A percentile compares a stretch with the other conserved stretches of the same genome.
Conservation (phyloP, 2,113 vertebrate species). For the Pluvianellus socialis region DNA sequence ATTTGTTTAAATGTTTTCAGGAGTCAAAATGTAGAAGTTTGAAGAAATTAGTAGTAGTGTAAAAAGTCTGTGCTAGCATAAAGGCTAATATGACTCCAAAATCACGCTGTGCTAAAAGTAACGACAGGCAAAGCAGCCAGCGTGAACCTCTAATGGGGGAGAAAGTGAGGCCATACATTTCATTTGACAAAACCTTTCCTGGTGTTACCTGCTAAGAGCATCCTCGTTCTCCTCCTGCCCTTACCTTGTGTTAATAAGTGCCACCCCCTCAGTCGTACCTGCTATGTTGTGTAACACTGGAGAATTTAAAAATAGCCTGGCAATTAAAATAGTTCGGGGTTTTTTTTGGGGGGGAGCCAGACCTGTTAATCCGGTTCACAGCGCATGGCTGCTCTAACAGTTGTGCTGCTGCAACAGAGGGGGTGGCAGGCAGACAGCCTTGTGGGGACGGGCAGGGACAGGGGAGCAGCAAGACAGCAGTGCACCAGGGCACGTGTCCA, state of each 20-base stretch:
- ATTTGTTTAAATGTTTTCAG: background rate
- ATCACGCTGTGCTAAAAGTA: background rate
- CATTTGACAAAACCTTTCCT: background rate
- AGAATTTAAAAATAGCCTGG: constrained; percentile 48
- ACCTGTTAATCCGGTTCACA: constrained; percentile 36
- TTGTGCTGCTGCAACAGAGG: background rate
- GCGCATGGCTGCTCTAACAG: background rate
- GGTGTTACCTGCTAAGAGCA: background rate
- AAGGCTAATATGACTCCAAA: background rate
- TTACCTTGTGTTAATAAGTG: background rate
- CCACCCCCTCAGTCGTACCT: constrained; percentile 37
- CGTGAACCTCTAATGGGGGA: background rate
- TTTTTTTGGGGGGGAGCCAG: background rate
- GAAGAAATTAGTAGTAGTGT: background rate
- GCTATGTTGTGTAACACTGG: background rate
- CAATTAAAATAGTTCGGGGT: background rate
- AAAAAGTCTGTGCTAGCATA: background rate
- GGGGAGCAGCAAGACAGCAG: background rate
- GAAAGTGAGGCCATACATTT: background rate
- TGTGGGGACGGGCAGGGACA: background rate
- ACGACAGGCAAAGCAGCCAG: background rate
- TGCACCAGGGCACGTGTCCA: too few relatives aligned
- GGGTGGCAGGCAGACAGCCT: background rate
- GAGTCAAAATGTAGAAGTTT: background rate
- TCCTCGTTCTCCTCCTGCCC: background rate